Base-by-base conservation (phyloP, 2,888 invertebrate species). In the Hydropsyche betteni region DNA sequence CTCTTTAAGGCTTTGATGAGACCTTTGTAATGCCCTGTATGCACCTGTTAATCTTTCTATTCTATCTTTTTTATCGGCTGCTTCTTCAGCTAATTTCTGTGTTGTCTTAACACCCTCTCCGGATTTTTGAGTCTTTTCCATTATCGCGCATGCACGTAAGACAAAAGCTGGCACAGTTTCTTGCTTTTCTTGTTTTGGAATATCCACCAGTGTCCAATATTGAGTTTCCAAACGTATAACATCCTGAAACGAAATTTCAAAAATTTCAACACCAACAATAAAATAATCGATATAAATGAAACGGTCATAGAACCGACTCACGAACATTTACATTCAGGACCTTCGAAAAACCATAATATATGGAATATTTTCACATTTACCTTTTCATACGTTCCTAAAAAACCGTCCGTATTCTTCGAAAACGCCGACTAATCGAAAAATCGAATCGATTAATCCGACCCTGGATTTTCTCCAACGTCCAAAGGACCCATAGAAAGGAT, bases 151-250 rank as follows among this genome's bases (percentile, higher is more conserved):
- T 5, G 96, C 96, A 78, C 96, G 89, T 81, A 96, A 89, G 68
- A 97, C 97, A 84, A 96, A 97, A 7, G 93, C 94, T 70, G 94
- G 95, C 16, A 97, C 95, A 1, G 96, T 95, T 86, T 97, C 97
- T 81, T 95, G 95, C 83, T 96, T 96, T 84, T 97, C 96, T 84
- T 97, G 97, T 79, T 94, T 92, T 52, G 97, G 97, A 77, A 97
- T 94, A 85, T 97, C 97, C 76, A 97, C 94, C 81, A 97, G 86
- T 6, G 95, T 94, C 97, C 97, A 97, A 86, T 97, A 96, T 83
- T 96, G 94, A 6, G 95, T 94, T 87, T 96, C 96, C 82, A 96
- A 87, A 80, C 94, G 92, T 80, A 95, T 95, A 61, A 96, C 96
- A 81, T 96, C 95, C 95, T 95, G 86, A 68, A 84, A 24, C 24